A percentile compares a stretch with the other conserved stretches of the same genome.
Conservation (phyloP, 2,113 vertebrate species). For the Rissa tridactyla region DNA sequence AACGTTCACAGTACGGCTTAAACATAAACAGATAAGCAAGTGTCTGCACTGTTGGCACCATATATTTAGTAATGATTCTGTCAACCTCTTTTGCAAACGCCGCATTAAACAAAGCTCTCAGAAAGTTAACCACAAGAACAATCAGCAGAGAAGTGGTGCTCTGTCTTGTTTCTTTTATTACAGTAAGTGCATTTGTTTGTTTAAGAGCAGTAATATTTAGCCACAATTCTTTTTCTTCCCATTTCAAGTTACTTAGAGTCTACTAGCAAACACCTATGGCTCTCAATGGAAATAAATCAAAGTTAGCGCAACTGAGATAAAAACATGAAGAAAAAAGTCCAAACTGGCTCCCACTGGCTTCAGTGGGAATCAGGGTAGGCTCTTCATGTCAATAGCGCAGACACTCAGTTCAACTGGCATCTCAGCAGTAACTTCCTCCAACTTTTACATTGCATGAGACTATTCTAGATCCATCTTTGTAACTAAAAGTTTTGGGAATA, state of each 20-base stretch:
- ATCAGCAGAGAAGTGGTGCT: neutral
- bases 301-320: neutral
- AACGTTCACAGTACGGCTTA: neutral
- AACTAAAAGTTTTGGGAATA: neutral
- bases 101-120: neutral
- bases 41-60: neutral
- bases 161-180: neutral
- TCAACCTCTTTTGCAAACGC: neutral
- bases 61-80: fast-evolving
- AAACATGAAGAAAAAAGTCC: neutral
- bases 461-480: neutral
- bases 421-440: neutral
- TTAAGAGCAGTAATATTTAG: neutral
- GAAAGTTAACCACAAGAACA: neutral
- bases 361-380: neutral
- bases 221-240: neutral
- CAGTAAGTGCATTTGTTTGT: neutral
- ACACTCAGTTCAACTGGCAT: neutral
- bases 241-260: neutral
- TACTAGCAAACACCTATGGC: neutral
- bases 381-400: neutral
- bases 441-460: neutral
- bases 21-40: neutral
- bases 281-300: neutral
- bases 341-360: neutral